phyloP scores from a whole-genome alignment of 2,888 invertebrate genomes.

The Panorpa germanica region DNA sequence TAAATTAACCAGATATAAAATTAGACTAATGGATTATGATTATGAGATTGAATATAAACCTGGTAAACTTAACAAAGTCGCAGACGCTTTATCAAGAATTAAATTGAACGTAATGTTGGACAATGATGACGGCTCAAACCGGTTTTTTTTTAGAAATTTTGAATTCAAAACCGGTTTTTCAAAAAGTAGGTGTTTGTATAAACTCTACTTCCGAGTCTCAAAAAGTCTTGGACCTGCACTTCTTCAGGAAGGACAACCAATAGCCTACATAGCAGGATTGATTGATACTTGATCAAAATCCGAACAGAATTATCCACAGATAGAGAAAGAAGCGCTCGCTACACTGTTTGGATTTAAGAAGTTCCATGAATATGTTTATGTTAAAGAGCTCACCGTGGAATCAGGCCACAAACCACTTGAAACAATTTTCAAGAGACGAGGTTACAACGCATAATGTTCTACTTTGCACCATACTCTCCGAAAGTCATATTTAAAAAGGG shows the following conservation, averaged over 20 bases:
- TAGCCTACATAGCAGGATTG: constrained; percentile 19
- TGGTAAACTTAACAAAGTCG: too few species aligned
- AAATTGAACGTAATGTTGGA: too few species aligned
- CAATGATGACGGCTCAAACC: too few species aligned
- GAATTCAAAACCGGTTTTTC: too few species aligned
- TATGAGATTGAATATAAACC: too few species aligned
- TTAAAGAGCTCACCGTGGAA: constrained; percentile 14
- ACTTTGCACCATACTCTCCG: constrained; percentile 14
- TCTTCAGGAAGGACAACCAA: constrained; percentile 17
- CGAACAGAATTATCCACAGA: constrained; percentile 16
- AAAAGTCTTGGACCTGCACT: constrained; percentile 19
- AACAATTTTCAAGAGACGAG: constrained; percentile 16
- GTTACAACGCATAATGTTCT: constrained; percentile 15
- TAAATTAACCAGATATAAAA: too few species aligned
- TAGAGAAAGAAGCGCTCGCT: constrained; percentile 19
- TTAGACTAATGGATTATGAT: too few species aligned
- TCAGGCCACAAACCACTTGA: constrained; percentile 17
- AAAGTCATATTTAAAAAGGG: too few species aligned
- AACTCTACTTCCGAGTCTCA: too few species aligned
- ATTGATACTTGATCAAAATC: constrained; percentile 15
- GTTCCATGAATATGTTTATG: constrained; percentile 19
- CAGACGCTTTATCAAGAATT: too few species aligned
- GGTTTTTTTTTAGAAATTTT: too few species aligned
- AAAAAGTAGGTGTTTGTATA: too few species aligned
- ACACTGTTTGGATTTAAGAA: constrained; percentile 17